phyloP scores from a whole-genome alignment of 2,888 invertebrate genomes.

The Volucella bombylans region DNA sequence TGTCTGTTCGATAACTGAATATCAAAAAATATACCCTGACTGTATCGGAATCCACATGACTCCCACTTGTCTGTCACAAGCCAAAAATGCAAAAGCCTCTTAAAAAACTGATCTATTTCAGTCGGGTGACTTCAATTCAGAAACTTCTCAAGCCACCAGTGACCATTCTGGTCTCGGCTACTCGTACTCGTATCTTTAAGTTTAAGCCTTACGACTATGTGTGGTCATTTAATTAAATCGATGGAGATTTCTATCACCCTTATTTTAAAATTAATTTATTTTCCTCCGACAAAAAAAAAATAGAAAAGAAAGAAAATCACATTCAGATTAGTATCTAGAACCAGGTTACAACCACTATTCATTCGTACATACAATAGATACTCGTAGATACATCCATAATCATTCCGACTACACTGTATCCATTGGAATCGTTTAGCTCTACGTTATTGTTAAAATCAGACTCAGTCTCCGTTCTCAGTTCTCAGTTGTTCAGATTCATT shows the following conservation, averaged over 20 bases:
- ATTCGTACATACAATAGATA: too few relatives aligned
- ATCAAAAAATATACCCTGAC: too few relatives aligned
- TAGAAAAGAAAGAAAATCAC: background rate
- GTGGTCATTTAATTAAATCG: constrained; percentile 47
- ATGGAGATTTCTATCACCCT: constrained; percentile 51
- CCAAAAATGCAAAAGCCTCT: background rate
- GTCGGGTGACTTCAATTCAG: constrained; percentile 1
- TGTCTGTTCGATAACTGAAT: too few relatives aligned
- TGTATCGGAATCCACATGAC: background rate
- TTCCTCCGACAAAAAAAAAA: background rate
- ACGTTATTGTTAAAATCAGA: background rate
- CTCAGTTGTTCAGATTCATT: constrained; percentile 2
- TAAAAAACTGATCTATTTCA: constrained; percentile 1
- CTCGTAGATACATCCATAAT: too few relatives aligned
- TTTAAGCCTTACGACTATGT: constrained; percentile 22
- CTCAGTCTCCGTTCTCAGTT: background rate
- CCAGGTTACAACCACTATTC: too few relatives aligned
- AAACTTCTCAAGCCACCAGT: background rate
- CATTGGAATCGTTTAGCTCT: constrained; percentile 33
- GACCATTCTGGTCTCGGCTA: background rate
- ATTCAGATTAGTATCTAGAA: constrained; percentile 34
- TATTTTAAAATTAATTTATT: constrained; percentile 42
- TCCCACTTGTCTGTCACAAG: background rate
- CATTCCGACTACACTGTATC: background rate
- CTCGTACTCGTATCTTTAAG: background rate